Conservation (phyloP, 2,888 invertebrate genomes). For the Drosophila setosimentum region DNA sequence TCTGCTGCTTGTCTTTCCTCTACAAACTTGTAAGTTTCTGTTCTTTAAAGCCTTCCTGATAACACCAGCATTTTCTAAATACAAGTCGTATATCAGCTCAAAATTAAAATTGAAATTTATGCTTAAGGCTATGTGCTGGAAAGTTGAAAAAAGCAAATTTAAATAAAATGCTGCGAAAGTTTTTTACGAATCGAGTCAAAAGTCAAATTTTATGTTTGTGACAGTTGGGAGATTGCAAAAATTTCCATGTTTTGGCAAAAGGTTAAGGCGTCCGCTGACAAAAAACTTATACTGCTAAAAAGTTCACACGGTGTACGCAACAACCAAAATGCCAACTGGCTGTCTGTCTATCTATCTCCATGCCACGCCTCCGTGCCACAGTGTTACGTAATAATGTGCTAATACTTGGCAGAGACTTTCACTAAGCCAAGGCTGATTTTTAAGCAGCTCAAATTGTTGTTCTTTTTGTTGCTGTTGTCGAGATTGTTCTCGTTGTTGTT, state of each 20-base stretch:
- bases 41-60: not conserved
- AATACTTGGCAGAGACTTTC: conserved; percentile 57
- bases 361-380: conserved; percentile 39
- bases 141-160: conserved; percentile 22
- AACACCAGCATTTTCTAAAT: not conserved
- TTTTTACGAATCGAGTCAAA: conserved; percentile 46
- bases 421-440: conserved; percentile 38
- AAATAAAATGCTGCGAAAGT: conserved; percentile 42
- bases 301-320: conserved; percentile 53
- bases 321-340: conserved; percentile 43
- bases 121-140: conserved; percentile 2
- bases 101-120: conserved; percentile 19
- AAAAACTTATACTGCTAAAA: conserved; percentile 39
- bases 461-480: conserved; percentile 5
- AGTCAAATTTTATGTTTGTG: conserved; percentile 63
- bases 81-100: not conserved
- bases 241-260: conserved; percentile 48
- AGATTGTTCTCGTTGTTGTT: conserved; percentile 12
- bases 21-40: not conserved
- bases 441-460: conserved; percentile 25
- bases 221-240: conserved; percentile 70
- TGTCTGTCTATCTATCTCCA: conserved; percentile 15
- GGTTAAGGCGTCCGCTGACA: conserved; percentile 42
- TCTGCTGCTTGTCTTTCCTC: not conserved
- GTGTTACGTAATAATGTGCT: conserved; percentile 47